Conservation (phyloP, 2,113 vertebrate species). For the Spizaetus ornatus region DNA sequence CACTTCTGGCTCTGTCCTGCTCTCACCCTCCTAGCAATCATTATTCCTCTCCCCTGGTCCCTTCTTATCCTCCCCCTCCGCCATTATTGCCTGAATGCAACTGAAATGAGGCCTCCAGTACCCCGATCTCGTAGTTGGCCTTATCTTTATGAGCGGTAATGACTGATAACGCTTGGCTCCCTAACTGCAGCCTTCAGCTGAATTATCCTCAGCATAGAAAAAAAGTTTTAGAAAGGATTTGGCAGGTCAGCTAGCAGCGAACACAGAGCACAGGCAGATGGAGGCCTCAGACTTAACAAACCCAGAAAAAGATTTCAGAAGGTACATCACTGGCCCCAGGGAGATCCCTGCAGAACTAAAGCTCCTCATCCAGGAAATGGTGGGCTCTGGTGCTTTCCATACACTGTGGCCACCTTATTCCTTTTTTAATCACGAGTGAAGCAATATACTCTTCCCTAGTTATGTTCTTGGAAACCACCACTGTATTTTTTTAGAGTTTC, state of each 20-base stretch:
- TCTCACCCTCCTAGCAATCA: neutral
- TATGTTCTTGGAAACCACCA: neutral
- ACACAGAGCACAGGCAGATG: neutral
- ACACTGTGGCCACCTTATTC: neutral
- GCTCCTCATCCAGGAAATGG: neutral
- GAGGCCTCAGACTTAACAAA: neutral
- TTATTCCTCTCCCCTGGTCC: neutral
- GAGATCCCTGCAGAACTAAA: neutral
- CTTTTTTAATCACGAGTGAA: neutral
- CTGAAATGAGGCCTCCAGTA: neutral
- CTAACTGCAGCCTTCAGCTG: neutral
- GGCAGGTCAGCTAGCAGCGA: slow-evolving; percentile 28
- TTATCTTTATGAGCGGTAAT: neutral
- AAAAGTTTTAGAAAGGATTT: neutral
- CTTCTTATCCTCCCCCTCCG: neutral
- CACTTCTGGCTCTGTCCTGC: neutral
- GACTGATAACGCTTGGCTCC: neutral
- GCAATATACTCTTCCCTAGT: neutral
- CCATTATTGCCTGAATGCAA: neutral
- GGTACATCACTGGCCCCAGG: neutral
- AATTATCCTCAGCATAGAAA: neutral
- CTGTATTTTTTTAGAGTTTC: neutral
- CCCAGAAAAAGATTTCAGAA: neutral
- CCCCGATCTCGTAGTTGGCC: neutral
- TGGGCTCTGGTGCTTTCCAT: neutral